phyloP scores from a whole-genome alignment of 2,113 vertebrate species.

The Macrotis lagotis region DNA sequence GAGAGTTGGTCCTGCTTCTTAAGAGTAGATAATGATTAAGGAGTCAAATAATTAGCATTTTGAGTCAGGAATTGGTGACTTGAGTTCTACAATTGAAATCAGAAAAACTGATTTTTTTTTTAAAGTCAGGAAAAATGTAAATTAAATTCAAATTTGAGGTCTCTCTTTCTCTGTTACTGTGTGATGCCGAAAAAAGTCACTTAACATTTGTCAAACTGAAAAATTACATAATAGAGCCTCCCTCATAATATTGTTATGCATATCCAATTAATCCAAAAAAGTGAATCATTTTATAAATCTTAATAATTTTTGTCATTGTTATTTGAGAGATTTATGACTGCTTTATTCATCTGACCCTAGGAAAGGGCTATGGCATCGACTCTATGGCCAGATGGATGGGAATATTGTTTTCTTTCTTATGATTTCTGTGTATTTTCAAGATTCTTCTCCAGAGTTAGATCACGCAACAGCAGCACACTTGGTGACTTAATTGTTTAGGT shows the following conservation, averaged over 20 bases:
- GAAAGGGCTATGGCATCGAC: background rate
- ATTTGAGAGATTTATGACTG: background rate
- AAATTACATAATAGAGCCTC: background rate
- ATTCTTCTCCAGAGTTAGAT: background rate
- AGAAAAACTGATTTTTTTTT: too few species aligned
- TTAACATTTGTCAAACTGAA: background rate
- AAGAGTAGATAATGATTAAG: background rate
- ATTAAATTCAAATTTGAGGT: background rate
- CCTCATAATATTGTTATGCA: background rate
- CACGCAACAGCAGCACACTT: background rate
- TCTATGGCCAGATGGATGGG: background rate
- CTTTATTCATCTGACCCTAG: background rate
- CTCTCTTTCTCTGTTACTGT: background rate
- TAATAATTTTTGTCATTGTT: background rate
- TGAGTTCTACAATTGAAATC: background rate
- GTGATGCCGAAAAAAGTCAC: background rate
- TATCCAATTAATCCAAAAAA: background rate
- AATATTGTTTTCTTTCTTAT: background rate
- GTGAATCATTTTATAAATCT: background rate
- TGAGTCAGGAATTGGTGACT: background rate
- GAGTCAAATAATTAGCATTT: background rate
- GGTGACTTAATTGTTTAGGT: background rate
- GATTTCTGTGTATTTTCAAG: background rate
- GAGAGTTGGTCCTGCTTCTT: background rate
- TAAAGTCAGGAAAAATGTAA: background rate